Conservation (phyloP, 1,140 invertebrate species). For the Zeugodacus cucurbitae region DNA sequence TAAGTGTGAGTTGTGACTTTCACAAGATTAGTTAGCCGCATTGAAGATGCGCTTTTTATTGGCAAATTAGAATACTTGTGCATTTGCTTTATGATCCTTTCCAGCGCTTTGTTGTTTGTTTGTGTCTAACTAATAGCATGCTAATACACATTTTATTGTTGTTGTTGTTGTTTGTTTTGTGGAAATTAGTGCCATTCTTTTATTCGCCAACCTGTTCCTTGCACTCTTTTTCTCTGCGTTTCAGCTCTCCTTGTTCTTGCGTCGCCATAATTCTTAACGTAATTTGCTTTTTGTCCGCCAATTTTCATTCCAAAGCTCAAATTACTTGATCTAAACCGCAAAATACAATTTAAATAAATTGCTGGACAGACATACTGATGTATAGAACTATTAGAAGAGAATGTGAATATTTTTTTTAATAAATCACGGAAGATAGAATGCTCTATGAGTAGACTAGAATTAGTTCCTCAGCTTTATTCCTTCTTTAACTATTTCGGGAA, state of each 20-base stretch:
- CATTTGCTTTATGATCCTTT: not conserved
- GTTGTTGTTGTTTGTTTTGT: not conserved
- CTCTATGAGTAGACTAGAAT: no score
- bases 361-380: not conserved
- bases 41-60: not conserved
- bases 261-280: not conserved
- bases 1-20: not conserved
- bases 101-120: not conserved
- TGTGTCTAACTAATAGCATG: not conserved
- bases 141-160: no score
- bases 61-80: not conserved
- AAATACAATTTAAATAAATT: not conserved
- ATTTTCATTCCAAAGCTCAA: not conserved
- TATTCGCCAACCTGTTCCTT: not conserved
- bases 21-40: not conserved
- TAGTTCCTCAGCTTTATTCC: no score
- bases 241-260: not conserved
- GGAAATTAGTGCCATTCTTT: not conserved
- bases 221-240: no score
- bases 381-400: not conserved
- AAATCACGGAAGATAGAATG: no score
- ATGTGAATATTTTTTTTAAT: no score
- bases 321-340: not conserved
- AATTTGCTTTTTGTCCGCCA: not conserved
- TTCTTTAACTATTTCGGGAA: no score